Conservation (phyloP, 1,140 invertebrate genomes). For the Leucophenga varia region DNA sequence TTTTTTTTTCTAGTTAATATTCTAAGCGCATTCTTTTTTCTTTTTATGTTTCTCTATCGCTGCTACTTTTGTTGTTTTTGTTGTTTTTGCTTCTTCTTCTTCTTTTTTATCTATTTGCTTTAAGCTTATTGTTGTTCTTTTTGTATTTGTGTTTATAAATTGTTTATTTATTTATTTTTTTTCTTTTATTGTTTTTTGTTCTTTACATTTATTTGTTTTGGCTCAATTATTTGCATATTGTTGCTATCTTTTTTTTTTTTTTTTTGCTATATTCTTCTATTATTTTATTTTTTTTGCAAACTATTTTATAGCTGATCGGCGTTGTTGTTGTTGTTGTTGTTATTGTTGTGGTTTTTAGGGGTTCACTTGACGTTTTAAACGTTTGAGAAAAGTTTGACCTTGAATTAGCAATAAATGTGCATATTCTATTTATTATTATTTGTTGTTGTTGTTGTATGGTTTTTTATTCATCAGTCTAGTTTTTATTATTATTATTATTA, state of each 20-base stretch:
- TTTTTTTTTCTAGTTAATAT: no score
- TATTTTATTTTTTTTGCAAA: constrained; percentile 9
- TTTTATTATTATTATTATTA: no score
- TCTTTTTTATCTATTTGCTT: no score
- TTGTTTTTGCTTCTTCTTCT: background rate
- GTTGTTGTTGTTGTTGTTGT: constrained; percentile 10
- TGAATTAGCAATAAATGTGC: constrained; percentile 30
- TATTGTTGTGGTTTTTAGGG: no score
- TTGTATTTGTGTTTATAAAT: background rate
- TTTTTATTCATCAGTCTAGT: no score
- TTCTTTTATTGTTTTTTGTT: constrained; percentile 20
- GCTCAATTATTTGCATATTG: constrained; percentile 24
- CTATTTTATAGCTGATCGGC: constrained; percentile 18
- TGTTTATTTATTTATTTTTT: constrained; percentile 3
- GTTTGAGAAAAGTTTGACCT: constrained; percentile 54
- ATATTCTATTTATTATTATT: no score
- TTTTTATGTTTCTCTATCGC: background rate
- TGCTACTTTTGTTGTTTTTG: background rate
- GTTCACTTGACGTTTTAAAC: no score
- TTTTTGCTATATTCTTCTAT: constrained; percentile 1
- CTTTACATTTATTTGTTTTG: constrained; percentile 24
- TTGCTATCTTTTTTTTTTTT: constrained; percentile 22
- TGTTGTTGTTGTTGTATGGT: constrained; percentile 1
- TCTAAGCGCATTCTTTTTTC: no score
- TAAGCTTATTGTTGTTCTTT: no score